These are phyloP conservation scores for Atherinomorus stipes DNA, from an alignment of 2,113 vertebrate species.

Conservation along the genomic window DNA sequence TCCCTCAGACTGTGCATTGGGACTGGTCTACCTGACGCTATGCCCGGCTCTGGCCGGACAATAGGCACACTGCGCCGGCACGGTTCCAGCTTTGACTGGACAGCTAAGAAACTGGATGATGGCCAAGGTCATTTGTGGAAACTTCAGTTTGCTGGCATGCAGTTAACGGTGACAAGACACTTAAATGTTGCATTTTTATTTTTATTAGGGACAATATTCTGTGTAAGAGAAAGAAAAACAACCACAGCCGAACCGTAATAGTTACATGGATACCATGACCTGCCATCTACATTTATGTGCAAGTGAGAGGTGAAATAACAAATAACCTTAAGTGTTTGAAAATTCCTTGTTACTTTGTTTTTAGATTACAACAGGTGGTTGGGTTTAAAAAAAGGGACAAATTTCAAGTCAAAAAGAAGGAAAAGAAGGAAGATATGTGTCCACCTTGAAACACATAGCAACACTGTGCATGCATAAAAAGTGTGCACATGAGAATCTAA, in stretches of 20 bases:
- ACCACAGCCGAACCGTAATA: background rate
- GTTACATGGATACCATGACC: background rate
- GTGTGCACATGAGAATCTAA: too few species aligned
- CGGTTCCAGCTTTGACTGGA: constrained; percentile 44
- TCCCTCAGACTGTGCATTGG: constrained; percentile 52
- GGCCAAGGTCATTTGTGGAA: constrained; percentile 72
- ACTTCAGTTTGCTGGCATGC: constrained; percentile 61
- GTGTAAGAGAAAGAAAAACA: too few species aligned
- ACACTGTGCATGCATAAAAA: too few species aligned
- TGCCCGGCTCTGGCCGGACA: constrained; percentile 49
- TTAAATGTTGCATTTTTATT: constrained; percentile 16
- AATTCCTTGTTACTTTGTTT: too few species aligned
- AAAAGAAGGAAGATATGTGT: too few species aligned
- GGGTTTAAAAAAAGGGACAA: too few species aligned
- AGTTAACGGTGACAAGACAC: constrained; percentile 44
- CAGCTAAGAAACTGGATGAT: constrained; percentile 54
- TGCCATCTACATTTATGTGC: too few species aligned
- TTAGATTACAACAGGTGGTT: too few species aligned
- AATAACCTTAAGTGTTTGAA: too few species aligned
- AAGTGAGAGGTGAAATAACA: too few species aligned
- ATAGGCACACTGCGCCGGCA: constrained; percentile 52
- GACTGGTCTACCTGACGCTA: constrained; percentile 55
- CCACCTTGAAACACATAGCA: too few species aligned
- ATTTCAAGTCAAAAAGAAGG: too few species aligned
- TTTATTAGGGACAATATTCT: constrained; percentile 15